phyloP scores from a whole-genome alignment of 1,140 invertebrate genomes.

The Andrena cerasifolii region DNA sequence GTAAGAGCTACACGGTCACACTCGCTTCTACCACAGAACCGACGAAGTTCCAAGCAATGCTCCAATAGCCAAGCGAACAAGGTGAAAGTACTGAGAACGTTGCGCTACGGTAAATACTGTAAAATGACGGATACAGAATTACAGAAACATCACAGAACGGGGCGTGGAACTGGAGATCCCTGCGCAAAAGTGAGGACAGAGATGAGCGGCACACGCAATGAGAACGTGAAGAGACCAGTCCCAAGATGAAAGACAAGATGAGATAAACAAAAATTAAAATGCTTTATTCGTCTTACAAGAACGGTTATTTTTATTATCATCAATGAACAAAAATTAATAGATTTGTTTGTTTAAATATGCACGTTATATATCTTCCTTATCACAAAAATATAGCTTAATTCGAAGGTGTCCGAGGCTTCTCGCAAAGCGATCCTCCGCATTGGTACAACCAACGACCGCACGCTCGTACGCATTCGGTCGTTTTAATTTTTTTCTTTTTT shows the following conservation, averaged over 20 bases:
- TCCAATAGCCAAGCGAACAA: not conserved
- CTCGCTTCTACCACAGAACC: not conserved
- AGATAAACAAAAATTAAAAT: conserved; percentile 39
- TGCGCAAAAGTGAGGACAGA: not conserved
- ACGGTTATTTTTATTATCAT: conserved; percentile 22
- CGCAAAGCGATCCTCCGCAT: conserved; percentile 14
- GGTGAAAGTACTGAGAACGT: not conserved
- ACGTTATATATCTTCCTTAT: conserved; percentile 23
- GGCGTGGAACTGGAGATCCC: not conserved
- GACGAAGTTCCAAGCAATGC: not conserved
- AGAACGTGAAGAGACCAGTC: not conserved
- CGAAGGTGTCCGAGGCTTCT: conserved; percentile 10
- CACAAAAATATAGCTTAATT: conserved; percentile 37
- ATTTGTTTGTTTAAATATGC: conserved; percentile 21
- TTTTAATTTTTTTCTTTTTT: not conserved
- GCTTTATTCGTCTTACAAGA: conserved; percentile 27
- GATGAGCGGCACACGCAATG: not conserved
- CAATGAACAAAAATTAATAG: conserved; percentile 35
- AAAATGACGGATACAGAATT: not conserved
- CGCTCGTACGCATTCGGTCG: not conserved
- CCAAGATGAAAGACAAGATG: not conserved
- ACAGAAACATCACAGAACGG: not conserved
- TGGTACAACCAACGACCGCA: conserved; percentile 1
- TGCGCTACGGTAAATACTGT: not conserved
- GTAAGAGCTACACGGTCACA: not conserved